Conservation (phyloP, 2,797 vertebrate genomes). For the Sebastes goodei region DNA sequence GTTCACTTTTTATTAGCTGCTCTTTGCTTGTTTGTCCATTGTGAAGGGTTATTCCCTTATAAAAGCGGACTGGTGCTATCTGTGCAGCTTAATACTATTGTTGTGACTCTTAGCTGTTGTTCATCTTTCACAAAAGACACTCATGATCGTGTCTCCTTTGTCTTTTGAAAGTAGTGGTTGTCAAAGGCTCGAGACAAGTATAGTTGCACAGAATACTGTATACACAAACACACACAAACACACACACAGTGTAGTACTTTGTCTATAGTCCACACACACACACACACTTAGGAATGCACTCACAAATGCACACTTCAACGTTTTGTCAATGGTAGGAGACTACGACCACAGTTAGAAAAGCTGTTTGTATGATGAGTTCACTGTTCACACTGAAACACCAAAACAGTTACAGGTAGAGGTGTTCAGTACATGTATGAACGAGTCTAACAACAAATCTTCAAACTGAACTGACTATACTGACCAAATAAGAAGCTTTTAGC, state of each 20-base stretch:
- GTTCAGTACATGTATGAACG: neutral
- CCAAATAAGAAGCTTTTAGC: neutral
- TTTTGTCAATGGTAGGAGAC: neutral
- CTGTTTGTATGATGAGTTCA: neutral
- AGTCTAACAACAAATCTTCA: neutral
- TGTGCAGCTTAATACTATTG: slow-evolving; percentile 24
- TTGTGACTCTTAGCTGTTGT: slow-evolving; percentile 24
- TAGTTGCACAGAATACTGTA: neutral
- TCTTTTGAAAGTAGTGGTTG: slow-evolving; percentile 24
- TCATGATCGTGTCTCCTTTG: slow-evolving; percentile 32
- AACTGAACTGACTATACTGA: neutral
- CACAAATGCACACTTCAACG: neutral
- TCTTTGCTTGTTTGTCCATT: slow-evolving; percentile 17
- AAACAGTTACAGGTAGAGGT: neutral
- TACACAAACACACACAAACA: neutral
- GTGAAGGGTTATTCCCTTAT: slow-evolving; percentile 24
- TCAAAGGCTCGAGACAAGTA: neutral
- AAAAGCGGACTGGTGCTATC: slow-evolving; percentile 21
- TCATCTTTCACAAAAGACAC: slow-evolving; percentile 28
- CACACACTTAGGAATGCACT: neutral
- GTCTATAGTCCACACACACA: slow-evolving; percentile 1
- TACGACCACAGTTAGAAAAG: neutral
- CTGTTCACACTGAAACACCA: neutral
- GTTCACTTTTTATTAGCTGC: slow-evolving; percentile 50
- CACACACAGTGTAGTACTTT: neutral